Conservation (phyloP, 2,888 invertebrate genomes). For the Thysanoteuthis rhombus region DNA sequence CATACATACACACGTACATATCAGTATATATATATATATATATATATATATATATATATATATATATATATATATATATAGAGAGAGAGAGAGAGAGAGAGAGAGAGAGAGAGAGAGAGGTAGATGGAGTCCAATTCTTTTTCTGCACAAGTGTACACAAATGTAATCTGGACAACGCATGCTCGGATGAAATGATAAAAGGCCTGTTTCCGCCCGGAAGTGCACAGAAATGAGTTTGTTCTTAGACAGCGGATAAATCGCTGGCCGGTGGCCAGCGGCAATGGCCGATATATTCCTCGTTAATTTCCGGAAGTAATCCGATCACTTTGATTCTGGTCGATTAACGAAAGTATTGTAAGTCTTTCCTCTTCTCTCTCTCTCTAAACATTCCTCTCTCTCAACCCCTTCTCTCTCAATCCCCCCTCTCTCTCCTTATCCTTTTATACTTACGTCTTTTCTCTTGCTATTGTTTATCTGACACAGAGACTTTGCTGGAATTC, state of each 20-base stretch:
- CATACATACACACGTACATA: no score
- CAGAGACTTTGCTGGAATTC: no score
- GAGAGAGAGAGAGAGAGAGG: no score
- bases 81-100: no score
- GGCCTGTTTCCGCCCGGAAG: slow-evolving; percentile 12
- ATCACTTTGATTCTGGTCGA: neutral
- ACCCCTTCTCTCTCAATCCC: no score
- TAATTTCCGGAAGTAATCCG: slow-evolving; percentile 12
- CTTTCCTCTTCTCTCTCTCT: no score
- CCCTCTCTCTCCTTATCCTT: neutral
- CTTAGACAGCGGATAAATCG: neutral
- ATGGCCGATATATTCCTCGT: neutral
- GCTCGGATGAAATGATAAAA: neutral
- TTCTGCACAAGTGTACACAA: neutral
- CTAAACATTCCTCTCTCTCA: no score
- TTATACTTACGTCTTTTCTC: no score
- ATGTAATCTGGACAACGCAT: neutral
- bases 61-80: no score
- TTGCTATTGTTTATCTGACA: no score
- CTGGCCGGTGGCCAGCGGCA: neutral
- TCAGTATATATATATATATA: no score
- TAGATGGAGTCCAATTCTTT: neutral
- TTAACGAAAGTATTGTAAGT: neutral
- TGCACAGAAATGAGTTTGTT: neutral
- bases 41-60: no score